Evolutionary conservation across 2,888 invertebrate genomes (phyloP).

Genomic region (Nebria brevicollis): DNA sequence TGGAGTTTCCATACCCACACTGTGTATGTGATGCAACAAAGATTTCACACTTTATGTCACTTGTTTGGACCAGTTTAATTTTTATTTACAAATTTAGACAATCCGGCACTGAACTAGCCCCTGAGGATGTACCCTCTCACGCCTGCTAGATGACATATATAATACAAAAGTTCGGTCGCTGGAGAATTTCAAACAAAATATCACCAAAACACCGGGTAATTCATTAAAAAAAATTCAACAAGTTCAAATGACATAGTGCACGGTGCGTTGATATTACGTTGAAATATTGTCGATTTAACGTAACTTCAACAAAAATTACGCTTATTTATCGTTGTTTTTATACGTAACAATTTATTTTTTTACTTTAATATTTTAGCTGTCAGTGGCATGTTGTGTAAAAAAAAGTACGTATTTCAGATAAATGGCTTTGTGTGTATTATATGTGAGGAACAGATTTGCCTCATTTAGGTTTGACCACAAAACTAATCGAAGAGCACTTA

Average conservation of each 20-base stretch:
- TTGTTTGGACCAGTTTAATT: not conserved
- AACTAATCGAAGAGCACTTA: too few species aligned
- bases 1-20: too few species aligned
- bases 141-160: not conserved
- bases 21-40: too few species aligned
- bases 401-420: not conserved
- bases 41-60: not conserved
- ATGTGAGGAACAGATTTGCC: not conserved
- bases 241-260: not conserved
- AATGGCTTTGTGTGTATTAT: not conserved
- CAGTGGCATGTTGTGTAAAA: not conserved
- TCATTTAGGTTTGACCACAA: not conserved
- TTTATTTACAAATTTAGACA: not conserved
- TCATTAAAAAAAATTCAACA: not conserved
- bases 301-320: not conserved
- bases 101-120: not conserved
- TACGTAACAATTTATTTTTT: not conserved
- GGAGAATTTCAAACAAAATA: not conserved
- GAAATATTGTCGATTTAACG: not conserved
- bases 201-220: not conserved
- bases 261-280: not conserved
- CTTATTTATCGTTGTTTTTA: conserved; percentile 1
- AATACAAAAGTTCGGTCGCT: not conserved
- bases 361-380: not conserved
- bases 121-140: not conserved